Evolutionary conservation across 2,113 vertebrate species (phyloP), one percentile per base, ranked within the genome.

Genomic region (Colaptes auratus): DNA sequence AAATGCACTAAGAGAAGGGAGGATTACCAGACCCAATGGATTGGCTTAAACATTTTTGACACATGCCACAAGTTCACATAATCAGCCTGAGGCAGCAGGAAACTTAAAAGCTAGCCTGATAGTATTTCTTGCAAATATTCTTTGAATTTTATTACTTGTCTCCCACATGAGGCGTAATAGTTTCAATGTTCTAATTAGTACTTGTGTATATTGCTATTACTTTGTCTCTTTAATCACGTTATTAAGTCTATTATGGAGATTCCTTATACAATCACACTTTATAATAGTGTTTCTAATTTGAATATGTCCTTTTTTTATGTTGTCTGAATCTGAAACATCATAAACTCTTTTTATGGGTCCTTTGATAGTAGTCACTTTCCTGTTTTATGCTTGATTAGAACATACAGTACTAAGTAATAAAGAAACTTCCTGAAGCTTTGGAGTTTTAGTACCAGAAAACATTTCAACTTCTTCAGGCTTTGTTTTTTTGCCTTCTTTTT

Each of bases 181-280:
- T 98, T 98, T 97, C 98, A 97, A 97, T 98, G 97, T 98, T 98
- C 97, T 98, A 98, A 98, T 98, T 98, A 98, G 97, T 98, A 97
- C 97, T 98, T 98, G 97, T 98, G 97, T 98, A 97, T 98, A 98
- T 97, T 97, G 98, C 97, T 97, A 98, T 98, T 98, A 98, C 98
- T 98, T 98, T 97, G 97, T 97, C 97, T 98, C 97, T 97, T 98
- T 98, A 98, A 98, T 98, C 98, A 98, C 97, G 98, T 98, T 98
- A 98, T 98, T 98, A 98, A 98, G 97, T 96, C 97, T 92, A 94
- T 97, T 98, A 98, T 96, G 90, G 97, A 98, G 97, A 98, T 97
- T 97, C 93, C 98, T 98, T 97, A 98, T 97, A 98, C 97, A 97
- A 98, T 96, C 97, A 96, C 97, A 98, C 97, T 97, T 97, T 97